These are phyloP conservation scores for Pristionchus entomophagus DNA, from an alignment of 2,888 invertebrate genomes.

Conservation along the genomic window DNA sequence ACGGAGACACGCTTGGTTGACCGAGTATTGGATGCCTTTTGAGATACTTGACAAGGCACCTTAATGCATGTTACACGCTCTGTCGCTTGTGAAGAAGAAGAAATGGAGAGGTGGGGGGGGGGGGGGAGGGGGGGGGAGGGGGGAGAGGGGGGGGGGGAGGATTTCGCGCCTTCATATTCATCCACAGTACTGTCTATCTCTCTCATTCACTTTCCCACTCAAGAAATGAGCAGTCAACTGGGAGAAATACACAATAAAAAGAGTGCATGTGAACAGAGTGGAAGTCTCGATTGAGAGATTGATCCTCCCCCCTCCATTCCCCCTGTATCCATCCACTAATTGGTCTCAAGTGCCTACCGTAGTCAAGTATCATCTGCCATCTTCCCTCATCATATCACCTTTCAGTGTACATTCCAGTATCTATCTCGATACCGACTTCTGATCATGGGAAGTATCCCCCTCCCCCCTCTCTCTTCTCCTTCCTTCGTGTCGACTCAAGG, in stretches of 20 bases:
- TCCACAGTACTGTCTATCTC: constrained; percentile 34
- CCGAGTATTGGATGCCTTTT: constrained; percentile 45
- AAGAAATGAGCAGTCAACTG: constrained; percentile 44
- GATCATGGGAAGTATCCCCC: constrained; percentile 33
- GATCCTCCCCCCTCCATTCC: neutral
- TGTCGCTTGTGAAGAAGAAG: constrained; percentile 41
- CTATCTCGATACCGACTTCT: constrained; percentile 39
- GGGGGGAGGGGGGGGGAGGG: too few species aligned
- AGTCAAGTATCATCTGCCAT: constrained; percentile 23
- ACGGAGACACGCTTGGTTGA: constrained; percentile 19
- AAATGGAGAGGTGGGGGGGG: constrained; percentile 5
- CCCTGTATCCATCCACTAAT: constrained; percentile 34
- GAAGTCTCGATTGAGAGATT: neutral
- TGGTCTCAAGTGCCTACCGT: constrained; percentile 41
- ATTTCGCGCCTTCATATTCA: constrained; percentile 29
- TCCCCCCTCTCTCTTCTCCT: neutral
- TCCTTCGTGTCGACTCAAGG: constrained; percentile 10
- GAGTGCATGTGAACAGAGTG: constrained; percentile 40
- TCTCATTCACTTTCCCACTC: constrained; percentile 44
- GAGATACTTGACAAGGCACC: constrained; percentile 46
- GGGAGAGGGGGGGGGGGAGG: neutral
- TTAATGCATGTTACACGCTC: constrained; percentile 48
- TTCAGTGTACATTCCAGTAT: constrained; percentile 37
- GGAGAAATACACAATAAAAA: constrained; percentile 25
- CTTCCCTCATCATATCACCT: constrained; percentile 41